phyloP scores from a whole-genome alignment of 1,140 invertebrate genomes.

The Drosophila insularis region DNA sequence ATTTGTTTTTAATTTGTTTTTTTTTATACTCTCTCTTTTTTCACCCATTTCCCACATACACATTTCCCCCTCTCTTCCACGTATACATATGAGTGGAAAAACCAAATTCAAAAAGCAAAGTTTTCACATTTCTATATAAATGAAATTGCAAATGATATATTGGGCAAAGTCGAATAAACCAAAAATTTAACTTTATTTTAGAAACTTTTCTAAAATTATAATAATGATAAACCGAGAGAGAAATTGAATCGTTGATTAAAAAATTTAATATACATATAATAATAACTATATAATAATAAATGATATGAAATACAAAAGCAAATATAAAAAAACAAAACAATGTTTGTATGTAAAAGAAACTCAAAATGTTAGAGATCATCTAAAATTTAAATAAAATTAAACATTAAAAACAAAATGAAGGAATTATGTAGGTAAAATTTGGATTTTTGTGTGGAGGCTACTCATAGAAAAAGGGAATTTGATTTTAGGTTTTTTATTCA shows the following conservation, averaged over 20 bases:
- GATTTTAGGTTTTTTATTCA: too few relatives aligned
- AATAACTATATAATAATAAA: constrained; percentile 54
- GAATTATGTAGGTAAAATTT: constrained; percentile 83
- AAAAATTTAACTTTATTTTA: constrained; percentile 16
- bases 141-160: constrained; percentile 31
- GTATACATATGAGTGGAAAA: not conserved
- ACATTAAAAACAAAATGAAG: constrained; percentile 42
- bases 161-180: constrained; percentile 25
- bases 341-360: constrained; percentile 82
- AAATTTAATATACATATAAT: constrained; percentile 67
- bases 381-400: constrained; percentile 82
- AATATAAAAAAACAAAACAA: constrained; percentile 56
- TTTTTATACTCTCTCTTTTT: too few relatives aligned
- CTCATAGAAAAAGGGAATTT: not conserved
- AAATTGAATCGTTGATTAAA: constrained; percentile 77
- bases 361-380: constrained; percentile 81
- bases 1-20: not conserved
- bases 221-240: constrained; percentile 37
- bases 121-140: not conserved
- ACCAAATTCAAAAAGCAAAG: not conserved
- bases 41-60: not conserved
- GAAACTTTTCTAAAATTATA: constrained; percentile 40
- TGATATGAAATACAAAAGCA: constrained; percentile 36
- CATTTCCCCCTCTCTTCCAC: not conserved
- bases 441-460: not conserved